phyloP scores from a whole-genome alignment of 2,888 invertebrate genomes.

The Eristalinus sepulchralis region DNA sequence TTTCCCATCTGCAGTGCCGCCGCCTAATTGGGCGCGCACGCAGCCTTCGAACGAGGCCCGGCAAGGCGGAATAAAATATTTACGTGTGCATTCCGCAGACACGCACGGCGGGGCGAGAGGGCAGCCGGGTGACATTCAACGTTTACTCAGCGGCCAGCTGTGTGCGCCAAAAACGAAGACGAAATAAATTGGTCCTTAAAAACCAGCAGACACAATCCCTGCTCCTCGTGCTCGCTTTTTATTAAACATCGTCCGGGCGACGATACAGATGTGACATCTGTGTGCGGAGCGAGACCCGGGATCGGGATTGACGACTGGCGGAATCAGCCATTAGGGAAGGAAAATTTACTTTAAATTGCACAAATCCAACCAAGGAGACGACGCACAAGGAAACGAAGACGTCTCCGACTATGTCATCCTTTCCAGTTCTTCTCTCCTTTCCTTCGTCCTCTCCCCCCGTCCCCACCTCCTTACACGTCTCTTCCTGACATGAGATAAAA shows the following conservation, averaged over 20 bases:
- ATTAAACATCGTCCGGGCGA: conserved; percentile 31
- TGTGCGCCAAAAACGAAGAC: conserved; percentile 42
- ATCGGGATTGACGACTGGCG: neutral
- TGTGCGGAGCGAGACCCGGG: neutral
- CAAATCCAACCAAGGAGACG: conserved; percentile 62
- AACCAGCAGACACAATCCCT: conserved; percentile 32
- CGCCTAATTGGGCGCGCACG: conserved; percentile 58
- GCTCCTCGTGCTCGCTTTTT: neutral
- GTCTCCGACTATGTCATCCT: conserved; percentile 45
- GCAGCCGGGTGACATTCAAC: conserved; percentile 13
- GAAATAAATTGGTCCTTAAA: conserved; percentile 55
- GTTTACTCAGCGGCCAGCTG: conserved; percentile 61
- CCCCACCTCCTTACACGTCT: too few relatives aligned
- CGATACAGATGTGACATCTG: conserved; percentile 65
- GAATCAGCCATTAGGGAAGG: conserved; percentile 45
- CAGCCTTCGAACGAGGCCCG: conserved; percentile 10
- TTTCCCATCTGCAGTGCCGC: conserved; percentile 38
- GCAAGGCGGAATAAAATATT: conserved; percentile 30
- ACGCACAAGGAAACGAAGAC: conserved; percentile 55
- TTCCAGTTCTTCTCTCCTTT: conserved; percentile 12
- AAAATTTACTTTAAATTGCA: conserved; percentile 68
- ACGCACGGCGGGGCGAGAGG: neutral
- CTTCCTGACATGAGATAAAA: conserved; percentile 54
- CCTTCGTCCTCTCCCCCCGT: neutral
- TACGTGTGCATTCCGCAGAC: conserved; percentile 18